These are phyloP conservation scores for Spinus pinus DNA, from an alignment of 2,797 vertebrate genomes.

Conservation along the genomic window DNA sequence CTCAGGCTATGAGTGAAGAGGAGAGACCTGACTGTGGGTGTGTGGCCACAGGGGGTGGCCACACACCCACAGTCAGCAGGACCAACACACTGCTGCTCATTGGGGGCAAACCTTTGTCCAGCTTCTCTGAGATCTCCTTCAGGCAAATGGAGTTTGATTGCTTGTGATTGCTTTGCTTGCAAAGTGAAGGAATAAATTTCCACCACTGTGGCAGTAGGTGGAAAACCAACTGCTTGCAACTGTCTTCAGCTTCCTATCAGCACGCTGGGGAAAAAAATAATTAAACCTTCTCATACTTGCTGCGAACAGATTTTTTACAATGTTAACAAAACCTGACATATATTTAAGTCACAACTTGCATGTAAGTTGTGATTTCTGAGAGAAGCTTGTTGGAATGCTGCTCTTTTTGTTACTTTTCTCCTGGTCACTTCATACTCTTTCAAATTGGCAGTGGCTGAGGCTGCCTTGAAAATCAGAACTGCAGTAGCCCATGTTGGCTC, in stretches of 20 bases:
- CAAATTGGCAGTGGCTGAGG: background rate
- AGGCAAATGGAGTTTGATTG: slow-evolving; percentile 78
- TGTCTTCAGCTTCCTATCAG: background rate
- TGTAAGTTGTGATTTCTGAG: background rate
- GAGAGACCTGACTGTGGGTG: background rate
- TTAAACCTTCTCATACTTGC: background rate
- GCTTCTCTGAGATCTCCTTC: slow-evolving; percentile 71
- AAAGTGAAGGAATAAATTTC: background rate
- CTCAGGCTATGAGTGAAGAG: background rate
- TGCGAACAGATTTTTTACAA: background rate
- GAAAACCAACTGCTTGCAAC: slow-evolving; percentile 1
- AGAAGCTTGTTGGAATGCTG: background rate
- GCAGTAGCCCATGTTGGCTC: background rate
- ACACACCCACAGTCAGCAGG: slow-evolving; percentile 3
- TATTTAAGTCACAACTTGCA: background rate
- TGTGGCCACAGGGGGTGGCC: accelerated
- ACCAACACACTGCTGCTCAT: slow-evolving; percentile 82
- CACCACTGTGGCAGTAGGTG: background rate
- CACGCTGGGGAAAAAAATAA: background rate
- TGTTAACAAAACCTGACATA: background rate
- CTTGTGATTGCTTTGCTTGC: background rate
- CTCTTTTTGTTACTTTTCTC: background rate
- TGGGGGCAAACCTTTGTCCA: slow-evolving; percentile 79
- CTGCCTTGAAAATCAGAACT: background rate
- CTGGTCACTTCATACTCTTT: background rate